Percentiles rank a stretch among this genome's conserved stretches.
Conservation (phyloP, 2,113 vertebrate species). For the Raja brachyura region DNA sequence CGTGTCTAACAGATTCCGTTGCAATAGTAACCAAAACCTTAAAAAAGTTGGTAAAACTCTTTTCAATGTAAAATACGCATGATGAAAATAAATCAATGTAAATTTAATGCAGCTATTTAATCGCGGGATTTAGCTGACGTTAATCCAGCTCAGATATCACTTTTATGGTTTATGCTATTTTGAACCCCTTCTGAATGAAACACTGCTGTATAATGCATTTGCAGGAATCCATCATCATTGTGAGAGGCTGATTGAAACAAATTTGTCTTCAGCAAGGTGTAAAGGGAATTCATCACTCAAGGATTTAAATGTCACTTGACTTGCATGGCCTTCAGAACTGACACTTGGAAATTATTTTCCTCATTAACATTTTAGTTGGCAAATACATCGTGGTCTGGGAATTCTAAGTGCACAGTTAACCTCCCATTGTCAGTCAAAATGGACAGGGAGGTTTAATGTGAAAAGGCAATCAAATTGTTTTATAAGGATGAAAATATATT, state of each 20-base stretch:
- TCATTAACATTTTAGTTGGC: slow-evolving; percentile 21
- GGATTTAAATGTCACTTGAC: slow-evolving; percentile 36
- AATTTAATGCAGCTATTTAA: neutral
- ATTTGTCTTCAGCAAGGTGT: slow-evolving; percentile 14
- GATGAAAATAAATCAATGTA: neutral
- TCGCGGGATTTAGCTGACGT: neutral
- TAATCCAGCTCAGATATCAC: neutral
- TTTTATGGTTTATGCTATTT: neutral
- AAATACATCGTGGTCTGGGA: neutral
- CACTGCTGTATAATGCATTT: neutral
- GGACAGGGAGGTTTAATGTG: neutral
- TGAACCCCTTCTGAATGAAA: neutral
- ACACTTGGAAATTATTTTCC: slow-evolving; percentile 25
- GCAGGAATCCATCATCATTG: neutral
- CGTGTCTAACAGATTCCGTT: neutral
- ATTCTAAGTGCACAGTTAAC: slow-evolving; percentile 1
- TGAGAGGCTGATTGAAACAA: slow-evolving; percentile 2
- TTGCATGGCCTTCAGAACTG: slow-evolving; percentile 23
- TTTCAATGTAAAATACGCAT: neutral
- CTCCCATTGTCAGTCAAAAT: slow-evolving; percentile 13
- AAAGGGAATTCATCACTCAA: slow-evolving; percentile 29
- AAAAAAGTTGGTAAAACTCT: neutral
- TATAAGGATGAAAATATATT: neutral
- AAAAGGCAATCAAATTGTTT: neutral
- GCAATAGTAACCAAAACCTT: neutral